phyloP scores from a whole-genome alignment of 1,140 invertebrate genomes.

The Leptinotarsa texana region DNA sequence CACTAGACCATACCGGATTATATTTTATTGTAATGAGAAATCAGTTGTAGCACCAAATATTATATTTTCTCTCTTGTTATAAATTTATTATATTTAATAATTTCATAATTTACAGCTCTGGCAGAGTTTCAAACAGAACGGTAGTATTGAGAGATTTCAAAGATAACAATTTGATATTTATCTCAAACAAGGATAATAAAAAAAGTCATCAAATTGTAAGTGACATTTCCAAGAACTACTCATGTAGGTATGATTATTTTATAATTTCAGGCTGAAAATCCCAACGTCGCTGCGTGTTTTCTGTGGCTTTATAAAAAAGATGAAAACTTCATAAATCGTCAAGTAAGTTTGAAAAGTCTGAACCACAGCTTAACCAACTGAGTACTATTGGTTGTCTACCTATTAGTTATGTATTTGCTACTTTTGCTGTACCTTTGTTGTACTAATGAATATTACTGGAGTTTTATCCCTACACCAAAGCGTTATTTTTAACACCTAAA shows the following conservation, averaged over 20 bases:
- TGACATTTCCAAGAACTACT: constrained; percentile 11
- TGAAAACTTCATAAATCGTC: constrained; percentile 50
- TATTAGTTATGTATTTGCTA: too few species aligned
- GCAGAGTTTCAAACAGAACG: constrained; percentile 56
- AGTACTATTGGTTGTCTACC: too few species aligned
- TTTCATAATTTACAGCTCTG: constrained; percentile 51
- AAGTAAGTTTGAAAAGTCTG: constrained; percentile 47
- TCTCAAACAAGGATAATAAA: constrained; percentile 57
- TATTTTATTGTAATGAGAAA: background rate
- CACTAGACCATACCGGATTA: constrained; percentile 47
- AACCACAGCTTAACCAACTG: too few species aligned
- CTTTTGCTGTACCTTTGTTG: too few species aligned
- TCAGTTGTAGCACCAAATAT: too few species aligned
- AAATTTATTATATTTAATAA: background rate
- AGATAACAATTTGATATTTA: constrained; percentile 59
- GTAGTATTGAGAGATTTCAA: constrained; percentile 57
- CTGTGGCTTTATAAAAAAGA: constrained; percentile 56
- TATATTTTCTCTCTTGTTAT: too few species aligned
- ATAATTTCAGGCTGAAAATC: constrained; percentile 55
- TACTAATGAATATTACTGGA: too few species aligned
- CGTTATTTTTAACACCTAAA: too few species aligned
- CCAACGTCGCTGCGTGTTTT: constrained; percentile 59
- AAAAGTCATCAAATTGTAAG: constrained; percentile 60
- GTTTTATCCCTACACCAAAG: too few species aligned
- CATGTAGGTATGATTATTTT: constrained; percentile 16